Evolutionary conservation across 2,888 invertebrate genomes (phyloP).

Genomic region (Pedicia rivosa): DNA sequence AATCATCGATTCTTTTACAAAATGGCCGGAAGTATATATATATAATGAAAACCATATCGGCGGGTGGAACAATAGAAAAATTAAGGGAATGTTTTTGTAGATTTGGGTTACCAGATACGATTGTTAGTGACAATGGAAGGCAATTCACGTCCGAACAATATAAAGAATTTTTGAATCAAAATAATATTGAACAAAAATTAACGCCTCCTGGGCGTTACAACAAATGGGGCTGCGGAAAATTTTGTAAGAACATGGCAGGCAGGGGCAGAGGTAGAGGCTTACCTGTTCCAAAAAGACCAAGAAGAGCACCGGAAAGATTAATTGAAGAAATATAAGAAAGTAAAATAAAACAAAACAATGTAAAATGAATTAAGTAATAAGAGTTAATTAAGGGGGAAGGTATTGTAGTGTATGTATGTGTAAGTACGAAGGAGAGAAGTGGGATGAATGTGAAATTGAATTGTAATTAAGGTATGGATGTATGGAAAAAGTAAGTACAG

Average conservation of each 20-base stretch:
- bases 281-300: too few species aligned
- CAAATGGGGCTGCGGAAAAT: constrained; percentile 9
- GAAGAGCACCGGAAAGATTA: too few species aligned
- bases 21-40: not conserved
- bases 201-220: constrained; percentile 9
- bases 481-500: too few species aligned
- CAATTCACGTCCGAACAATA: not conserved
- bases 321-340: too few species aligned
- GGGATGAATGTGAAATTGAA: too few species aligned
- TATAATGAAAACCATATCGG: not conserved
- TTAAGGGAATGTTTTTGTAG: not conserved
- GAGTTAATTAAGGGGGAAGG: too few species aligned
- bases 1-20: not conserved
- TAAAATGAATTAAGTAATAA: too few species aligned
- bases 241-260: constrained; percentile 8
- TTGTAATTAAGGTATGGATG: too few species aligned
- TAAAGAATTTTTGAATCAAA: constrained; percentile 7
- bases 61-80: not conserved
- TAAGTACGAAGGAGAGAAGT: too few species aligned
- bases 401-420: too few species aligned
- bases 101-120: not conserved
- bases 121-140: not conserved
- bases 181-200: constrained; percentile 11
- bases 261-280: too few species aligned
- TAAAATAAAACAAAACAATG: too few species aligned